Evolutionary conservation across 2,113 vertebrate genomes (phyloP).

Genomic region (Manacus vitellinus): DNA sequence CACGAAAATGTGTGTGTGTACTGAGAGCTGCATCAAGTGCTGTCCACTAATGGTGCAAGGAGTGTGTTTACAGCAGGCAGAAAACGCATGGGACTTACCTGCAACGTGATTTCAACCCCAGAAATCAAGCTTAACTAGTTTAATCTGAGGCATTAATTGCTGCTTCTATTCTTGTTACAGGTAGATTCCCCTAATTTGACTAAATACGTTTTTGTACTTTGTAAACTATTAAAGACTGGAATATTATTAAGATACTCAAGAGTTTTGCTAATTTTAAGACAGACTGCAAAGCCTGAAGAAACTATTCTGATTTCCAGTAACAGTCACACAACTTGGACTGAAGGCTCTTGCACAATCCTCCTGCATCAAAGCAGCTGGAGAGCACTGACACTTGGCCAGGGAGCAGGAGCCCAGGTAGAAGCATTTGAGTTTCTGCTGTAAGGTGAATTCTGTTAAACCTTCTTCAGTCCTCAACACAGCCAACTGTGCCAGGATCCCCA

Average conservation of each 20-base stretch:
- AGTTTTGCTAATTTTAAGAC: not conserved
- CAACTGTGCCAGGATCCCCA: not conserved
- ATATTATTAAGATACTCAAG: not conserved
- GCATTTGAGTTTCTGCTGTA: not conserved
- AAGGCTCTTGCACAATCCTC: conserved; percentile 22
- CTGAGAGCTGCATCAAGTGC: not conserved
- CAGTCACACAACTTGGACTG: not conserved
- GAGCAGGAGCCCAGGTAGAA: not conserved
- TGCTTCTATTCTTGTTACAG: not conserved
- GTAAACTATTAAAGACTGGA: not conserved
- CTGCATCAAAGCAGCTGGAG: not conserved
- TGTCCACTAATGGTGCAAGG: not conserved
- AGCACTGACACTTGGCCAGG: not conserved
- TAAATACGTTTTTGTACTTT: not conserved
- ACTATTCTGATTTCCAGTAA: conserved; percentile 9
- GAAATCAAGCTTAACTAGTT: conserved; percentile 43
- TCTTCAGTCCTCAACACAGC: rapidly evolving
- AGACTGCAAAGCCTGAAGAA: not conserved
- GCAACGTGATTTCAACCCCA: conserved; percentile 11
- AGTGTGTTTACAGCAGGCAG: not conserved
- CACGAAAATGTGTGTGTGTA: not conserved
- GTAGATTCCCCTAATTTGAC: not conserved
- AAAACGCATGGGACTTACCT: not conserved
- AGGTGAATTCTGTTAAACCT: not conserved
- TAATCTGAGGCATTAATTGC: conserved; percentile 37